Base-by-base conservation (phyloP, 2,888 invertebrate genomes). In the Dexiosoma caninum region DNA sequence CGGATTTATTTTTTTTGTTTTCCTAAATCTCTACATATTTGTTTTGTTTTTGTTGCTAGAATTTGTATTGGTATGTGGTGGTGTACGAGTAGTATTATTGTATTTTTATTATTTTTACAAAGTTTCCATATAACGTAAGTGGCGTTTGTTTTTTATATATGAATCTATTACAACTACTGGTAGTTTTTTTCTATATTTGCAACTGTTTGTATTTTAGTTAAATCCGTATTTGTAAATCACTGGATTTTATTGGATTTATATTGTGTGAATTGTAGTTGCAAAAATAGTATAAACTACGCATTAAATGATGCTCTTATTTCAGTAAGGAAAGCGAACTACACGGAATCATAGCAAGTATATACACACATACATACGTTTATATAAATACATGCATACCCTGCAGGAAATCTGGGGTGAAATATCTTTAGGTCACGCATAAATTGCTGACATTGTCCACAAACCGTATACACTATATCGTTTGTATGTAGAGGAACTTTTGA, bases 231-330 rank as follows among this genome's bases (percentile, higher is more conserved):
- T 81, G 70, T 78, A 78, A 81, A 81, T 78, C 81, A 81, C 78
- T 78, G 78, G 78, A 75, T 81, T 78, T 81, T 81, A 81, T 81
- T 81, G 81, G 81, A 77, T 72, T 81, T 77, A 77, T 69, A 81
- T 72, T 81, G 81, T 72, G 81, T 62, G 77, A 81, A 77, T 81
- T 81, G 77, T 81, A 49, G 35, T 30, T 32, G 21, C 7, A 69
- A 77, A 60, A 40, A 4, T 42, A 42, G 40, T 35, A n/a, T n/a
- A 49, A 67, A 51, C 53, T 53, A 53, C 44, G 44, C 60, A 69
- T 51, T 69, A 66, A 69, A 62, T 42, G 32, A 44, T 42, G 14
- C 40, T 10, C 30, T n/a, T 19, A 14, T 59, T 12, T 3, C 10
- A 37, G 19, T 40, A 46, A 62, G 21, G 35, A 0, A 35, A 8